Evolutionary conservation across 2,888 invertebrate species (phyloP).

Genomic region (Catonia carolina): DNA sequence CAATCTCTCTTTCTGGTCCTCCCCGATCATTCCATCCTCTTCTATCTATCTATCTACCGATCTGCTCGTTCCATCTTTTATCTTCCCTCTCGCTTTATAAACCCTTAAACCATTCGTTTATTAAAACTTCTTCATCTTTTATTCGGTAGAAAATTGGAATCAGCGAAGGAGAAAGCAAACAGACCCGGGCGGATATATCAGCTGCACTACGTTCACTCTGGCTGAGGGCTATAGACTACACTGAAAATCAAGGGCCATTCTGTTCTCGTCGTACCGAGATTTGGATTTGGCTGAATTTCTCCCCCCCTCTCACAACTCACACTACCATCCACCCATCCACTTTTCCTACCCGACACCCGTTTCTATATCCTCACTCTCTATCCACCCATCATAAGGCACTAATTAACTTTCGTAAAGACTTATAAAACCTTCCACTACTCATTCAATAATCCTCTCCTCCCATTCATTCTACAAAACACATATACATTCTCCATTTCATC

Average conservation of each 20-base stretch:
- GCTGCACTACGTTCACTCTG: not conserved
- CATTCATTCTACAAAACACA: no score
- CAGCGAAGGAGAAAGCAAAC: conserved; percentile 40
- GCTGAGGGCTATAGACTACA: conserved; percentile 12
- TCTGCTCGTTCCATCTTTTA: conserved; percentile 28
- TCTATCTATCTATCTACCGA: not conserved
- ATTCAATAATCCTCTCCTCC: no score
- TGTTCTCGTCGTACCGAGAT: conserved; percentile 8
- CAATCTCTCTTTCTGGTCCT: conserved; percentile 22
- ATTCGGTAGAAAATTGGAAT: conserved; percentile 41
- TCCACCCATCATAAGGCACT: conserved; percentile 1
- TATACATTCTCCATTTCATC: no score
- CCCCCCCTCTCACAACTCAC: not conserved
- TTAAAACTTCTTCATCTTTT: conserved; percentile 42
- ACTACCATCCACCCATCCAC: not conserved
- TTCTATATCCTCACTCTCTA: not conserved
- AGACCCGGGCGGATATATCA: conserved; percentile 28
- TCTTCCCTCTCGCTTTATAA: conserved; percentile 33
- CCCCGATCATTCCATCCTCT: not conserved
- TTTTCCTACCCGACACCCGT: no score
- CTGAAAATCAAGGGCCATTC: conserved; percentile 6
- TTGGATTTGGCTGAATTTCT: conserved; percentile 8
- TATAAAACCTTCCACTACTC: conserved; percentile 4
- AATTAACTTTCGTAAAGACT: conserved; percentile 11
- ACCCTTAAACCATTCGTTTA: conserved; percentile 39